These are phyloP conservation scores for Cynodonichthys magdalenae DNA, from an alignment of 2,797 vertebrate species.

Conservation along the genomic window DNA sequence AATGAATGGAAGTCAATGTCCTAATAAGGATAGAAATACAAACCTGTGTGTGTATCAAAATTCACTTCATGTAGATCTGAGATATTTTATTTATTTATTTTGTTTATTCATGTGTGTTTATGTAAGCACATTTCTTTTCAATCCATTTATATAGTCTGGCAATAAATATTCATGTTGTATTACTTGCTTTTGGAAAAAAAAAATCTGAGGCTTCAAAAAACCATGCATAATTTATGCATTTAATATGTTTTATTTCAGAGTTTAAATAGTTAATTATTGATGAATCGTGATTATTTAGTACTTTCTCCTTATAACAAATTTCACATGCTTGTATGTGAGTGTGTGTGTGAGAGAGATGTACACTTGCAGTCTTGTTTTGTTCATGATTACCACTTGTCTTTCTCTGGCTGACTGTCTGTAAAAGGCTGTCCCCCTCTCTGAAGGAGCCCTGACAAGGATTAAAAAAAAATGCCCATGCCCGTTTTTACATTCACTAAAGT, in stretches of 20 bases:
- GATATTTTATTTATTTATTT: constrained; percentile 25
- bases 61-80: constrained; percentile 25
- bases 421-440: constrained; percentile 31
- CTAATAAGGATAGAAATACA: no score
- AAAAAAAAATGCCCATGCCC: constrained; percentile 9
- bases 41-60: constrained; percentile 7
- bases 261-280: constrained; percentile 46
- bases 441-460: constrained; percentile 38
- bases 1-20: no score
- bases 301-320: constrained; percentile 39
- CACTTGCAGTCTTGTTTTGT: constrained; percentile 29
- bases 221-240: constrained; percentile 44
- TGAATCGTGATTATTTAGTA: constrained; percentile 38
- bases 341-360: constrained; percentile 11
- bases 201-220: constrained; percentile 31
- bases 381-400: constrained; percentile 41
- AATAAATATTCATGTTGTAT: constrained; percentile 56
- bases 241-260: constrained; percentile 48
- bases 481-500: constrained; percentile 13
- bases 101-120: constrained; percentile 14
- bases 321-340: neutral
- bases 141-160: constrained; percentile 36
- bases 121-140: constrained; percentile 10
- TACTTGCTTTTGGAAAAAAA: neutral
- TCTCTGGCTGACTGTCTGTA: constrained; percentile 40